Evolutionary conservation across 2,113 vertebrate species (phyloP), one percentile per base, ranked within the genome.

Genomic region (Pterophyllum scalare): DNA sequence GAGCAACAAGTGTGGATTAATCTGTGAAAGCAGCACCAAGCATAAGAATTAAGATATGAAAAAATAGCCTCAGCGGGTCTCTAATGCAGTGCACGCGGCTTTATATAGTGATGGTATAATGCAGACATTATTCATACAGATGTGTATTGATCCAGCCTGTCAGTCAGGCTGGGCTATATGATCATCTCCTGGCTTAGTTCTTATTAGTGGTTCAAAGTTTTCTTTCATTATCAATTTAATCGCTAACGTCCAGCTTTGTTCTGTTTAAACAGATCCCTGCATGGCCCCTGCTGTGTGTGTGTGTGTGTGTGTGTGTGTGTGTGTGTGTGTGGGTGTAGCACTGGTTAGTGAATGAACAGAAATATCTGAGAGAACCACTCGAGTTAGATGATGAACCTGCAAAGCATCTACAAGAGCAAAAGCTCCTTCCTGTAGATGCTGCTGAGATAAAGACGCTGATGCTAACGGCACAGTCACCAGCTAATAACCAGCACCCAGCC

Each of bases 321-420:
- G 80, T 81, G 59, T 64, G 56, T 58, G 40, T 26, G 64, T 67
- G 14, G 26, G 26, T 67, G 80, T 81, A 83, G 80, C 76, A 87
- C 76, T 67, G 19, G 40, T 82, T 65, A 79, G 75, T 38, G 26
- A 62, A 57, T 56, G 40, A 81, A 1, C 77, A 75, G 59, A 33
- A n/a, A 43, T 56, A 75, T 62, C 33, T 40, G 52, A 67, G 31
- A 59, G 49, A 83, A 65, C 2, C 22, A 46, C 38, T 46, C 14
- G 4, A 26, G 38, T 26, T 22, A 40, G 46, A 49, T 15, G 64
- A 67, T 26, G 40, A 28, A 28, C 10, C 38, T 7, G 46, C 3
- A 67, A 19, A 24, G 12, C 40, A 4, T 12, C 40, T 11, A 13
- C 40, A 13, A 14, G 38, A 65, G 10, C 17, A 11, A 17, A 4